A percentile compares a stretch with the other conserved stretches of the same genome.
phyloP scores from a whole-genome alignment of 2,797 vertebrate species.

The Pseudocheirus occidentalis region DNA sequence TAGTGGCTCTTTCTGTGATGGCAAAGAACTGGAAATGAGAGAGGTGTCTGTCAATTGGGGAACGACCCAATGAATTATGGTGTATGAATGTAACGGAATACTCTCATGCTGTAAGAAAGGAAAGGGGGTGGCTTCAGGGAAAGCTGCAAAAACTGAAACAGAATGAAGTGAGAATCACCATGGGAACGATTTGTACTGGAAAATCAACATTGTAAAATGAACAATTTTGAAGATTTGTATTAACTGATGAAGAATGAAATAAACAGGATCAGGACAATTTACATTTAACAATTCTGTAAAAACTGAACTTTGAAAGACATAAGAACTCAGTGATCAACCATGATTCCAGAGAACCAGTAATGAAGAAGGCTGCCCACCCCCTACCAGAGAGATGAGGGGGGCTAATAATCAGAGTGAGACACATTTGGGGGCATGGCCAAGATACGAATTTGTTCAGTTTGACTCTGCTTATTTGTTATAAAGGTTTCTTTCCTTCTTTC shows the following conservation, averaged over 20 bases:
- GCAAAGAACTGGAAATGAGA: not conserved
- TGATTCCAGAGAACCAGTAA: not conserved
- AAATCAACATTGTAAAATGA: not conserved
- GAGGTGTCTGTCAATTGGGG: not conserved
- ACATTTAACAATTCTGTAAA: not conserved
- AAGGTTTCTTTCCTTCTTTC: not conserved
- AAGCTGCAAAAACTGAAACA: not conserved
- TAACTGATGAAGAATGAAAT: not conserved
- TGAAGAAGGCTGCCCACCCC: not conserved
- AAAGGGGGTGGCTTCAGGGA: not conserved
- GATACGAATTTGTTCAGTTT: not conserved
- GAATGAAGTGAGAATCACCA: not conserved
- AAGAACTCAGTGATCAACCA: not conserved
- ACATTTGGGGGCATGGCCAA: not conserved
- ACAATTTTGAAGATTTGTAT: not conserved
- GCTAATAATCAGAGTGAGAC: not conserved
- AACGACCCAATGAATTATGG: not conserved
- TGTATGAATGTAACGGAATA: not conserved
- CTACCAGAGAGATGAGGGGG: not conserved
- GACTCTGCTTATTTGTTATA: no score
- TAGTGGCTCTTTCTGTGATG: not conserved
- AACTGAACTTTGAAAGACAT: not conserved
- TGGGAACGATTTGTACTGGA: not conserved
- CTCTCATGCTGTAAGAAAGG: not conserved
- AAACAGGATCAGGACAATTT: not conserved